Base-by-base conservation (phyloP, 2,888 invertebrate genomes). In the Orthonychiurus folsomi region DNA sequence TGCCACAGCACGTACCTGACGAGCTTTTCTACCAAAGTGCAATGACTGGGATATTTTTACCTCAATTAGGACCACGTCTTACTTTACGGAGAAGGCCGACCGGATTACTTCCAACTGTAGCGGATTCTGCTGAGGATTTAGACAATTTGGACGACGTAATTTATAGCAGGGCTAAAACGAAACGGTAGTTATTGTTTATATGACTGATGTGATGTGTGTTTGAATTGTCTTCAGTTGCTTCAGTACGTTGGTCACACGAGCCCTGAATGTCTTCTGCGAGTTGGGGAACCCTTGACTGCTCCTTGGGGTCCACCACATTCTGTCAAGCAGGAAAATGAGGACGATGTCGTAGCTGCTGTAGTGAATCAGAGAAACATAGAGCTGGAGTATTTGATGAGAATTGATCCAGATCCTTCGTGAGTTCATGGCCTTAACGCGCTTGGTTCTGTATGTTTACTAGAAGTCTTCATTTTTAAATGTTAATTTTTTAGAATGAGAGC, bases 111-210 rank as follows among this genome's bases (percentile, higher is more conserved):
- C 94, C 94, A 0, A 85, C 87, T 65, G 85, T 85, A 68, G 85
- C 86, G 66, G 89, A 89, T 75, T 85, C 88, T 48, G 88, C 89
- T 0, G 86, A 89, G 0, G 90, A 91, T 76, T 84, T 91, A 78
- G 94, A 95, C 79, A 94, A 93, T 77, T 78, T 95, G 62, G 91
- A 93, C 78, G 93, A 93, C 80, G 92, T 93, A 81, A 80, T n/a
- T n/a, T n/a, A n/a, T n/a, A n/a, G n/a, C n/a, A n/a, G n/a, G n/a
- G n/a, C n/a, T n/a, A n/a, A n/a, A n/a, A n/a, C n/a, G n/a, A n/a
- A n/a, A n/a, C n/a, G n/a, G n/a, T 28, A 24, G 1, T 60, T 3
- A 28, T 55, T 25, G 23, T 48, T 50, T 28, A n/a, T 21, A 25
- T 56, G 56, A 5, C 5, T 20, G 20, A 48, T 48, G n/a, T 50